phyloP scores from a whole-genome alignment of 37 sponge, comb jelly and placozoan species.

The Dysidea cf. avara region DNA sequence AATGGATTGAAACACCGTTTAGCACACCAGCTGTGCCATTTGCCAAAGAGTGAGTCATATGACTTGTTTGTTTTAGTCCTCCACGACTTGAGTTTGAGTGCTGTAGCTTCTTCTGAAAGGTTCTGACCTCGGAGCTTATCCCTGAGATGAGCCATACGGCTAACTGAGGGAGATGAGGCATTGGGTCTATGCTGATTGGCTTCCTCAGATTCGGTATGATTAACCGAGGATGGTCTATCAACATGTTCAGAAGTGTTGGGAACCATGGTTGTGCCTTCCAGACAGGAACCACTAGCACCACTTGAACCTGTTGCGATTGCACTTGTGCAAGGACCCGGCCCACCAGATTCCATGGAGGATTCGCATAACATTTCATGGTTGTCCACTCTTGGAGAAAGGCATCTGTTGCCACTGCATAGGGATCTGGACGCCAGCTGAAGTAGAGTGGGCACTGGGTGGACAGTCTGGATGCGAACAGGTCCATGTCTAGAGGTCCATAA shows the following conservation, averaged over 20 bases:
- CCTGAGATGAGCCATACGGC: slow-evolving; percentile 45
- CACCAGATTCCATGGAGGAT: slow-evolving; percentile 10
- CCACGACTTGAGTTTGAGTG: slow-evolving; percentile 40
- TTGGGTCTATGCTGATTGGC: too few relatives aligned
- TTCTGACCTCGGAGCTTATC: not conserved
- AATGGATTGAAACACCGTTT: too few relatives aligned
- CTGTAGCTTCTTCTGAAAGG: slow-evolving; percentile 14
- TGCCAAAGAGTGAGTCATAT: slow-evolving; percentile 22
- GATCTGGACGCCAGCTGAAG: slow-evolving; percentile 12
- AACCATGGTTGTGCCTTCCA: slow-evolving; percentile 48
- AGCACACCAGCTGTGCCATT: too few relatives aligned
- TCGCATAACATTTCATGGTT: slow-evolving; percentile 3
- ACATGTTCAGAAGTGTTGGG: slow-evolving; percentile 24
- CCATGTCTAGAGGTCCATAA: slow-evolving; percentile 13
- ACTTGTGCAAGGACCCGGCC: not conserved
- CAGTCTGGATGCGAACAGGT: slow-evolving; percentile 23
- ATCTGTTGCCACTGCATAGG: slow-evolving; percentile 15
- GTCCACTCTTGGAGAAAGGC: slow-evolving; percentile 17
- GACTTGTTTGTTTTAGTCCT: slow-evolving; percentile 22
- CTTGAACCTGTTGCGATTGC: too few relatives aligned
- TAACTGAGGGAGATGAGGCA: too few relatives aligned
- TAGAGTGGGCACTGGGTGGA: not conserved
- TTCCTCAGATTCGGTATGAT: too few relatives aligned
- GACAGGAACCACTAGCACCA: slow-evolving; percentile 6
- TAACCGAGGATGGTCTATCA: slow-evolving; percentile 21